Conservation (phyloP, 1,140 invertebrate genomes). For the Lanistes nyassanus region DNA sequence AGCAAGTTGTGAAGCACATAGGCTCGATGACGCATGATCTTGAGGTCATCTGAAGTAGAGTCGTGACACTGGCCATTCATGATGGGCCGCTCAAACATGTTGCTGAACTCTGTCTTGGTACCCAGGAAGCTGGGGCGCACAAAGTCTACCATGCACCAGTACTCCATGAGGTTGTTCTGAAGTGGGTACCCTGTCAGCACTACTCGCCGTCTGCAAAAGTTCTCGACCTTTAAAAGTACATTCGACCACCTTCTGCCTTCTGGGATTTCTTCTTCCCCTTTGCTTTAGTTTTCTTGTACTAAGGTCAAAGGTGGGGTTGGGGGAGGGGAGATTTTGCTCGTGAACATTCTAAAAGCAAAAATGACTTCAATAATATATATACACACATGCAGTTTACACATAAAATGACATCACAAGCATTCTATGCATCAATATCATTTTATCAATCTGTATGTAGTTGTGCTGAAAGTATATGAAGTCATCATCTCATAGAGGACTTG, state of each 20-base stretch:
- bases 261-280: too few species aligned
- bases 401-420: too few species aligned
- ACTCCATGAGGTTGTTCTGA: constrained; percentile 96
- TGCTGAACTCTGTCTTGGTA: constrained; percentile 90
- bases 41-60: constrained; percentile 88
- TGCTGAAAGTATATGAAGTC: too few species aligned
- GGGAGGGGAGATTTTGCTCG: too few species aligned
- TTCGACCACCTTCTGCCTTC: background rate
- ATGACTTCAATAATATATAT: too few species aligned
- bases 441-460: too few species aligned
- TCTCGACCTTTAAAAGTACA: background rate
- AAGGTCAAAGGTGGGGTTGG: too few species aligned
- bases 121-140: constrained; percentile 95
- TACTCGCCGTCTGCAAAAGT: constrained; percentile 75
- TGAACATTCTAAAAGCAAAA: too few species aligned
- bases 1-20: constrained; percentile 94
- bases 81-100: constrained; percentile 77
- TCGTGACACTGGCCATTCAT: constrained; percentile 95
- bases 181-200: constrained; percentile 96
- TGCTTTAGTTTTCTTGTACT: too few species aligned
- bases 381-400: too few species aligned
- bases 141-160: constrained; percentile 91
- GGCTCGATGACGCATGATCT: constrained; percentile 93
- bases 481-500: too few species aligned
- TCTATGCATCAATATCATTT: too few species aligned